phyloP scores from a whole-genome alignment of 2,797 vertebrate species.

The Falco novaeseelandiae region DNA sequence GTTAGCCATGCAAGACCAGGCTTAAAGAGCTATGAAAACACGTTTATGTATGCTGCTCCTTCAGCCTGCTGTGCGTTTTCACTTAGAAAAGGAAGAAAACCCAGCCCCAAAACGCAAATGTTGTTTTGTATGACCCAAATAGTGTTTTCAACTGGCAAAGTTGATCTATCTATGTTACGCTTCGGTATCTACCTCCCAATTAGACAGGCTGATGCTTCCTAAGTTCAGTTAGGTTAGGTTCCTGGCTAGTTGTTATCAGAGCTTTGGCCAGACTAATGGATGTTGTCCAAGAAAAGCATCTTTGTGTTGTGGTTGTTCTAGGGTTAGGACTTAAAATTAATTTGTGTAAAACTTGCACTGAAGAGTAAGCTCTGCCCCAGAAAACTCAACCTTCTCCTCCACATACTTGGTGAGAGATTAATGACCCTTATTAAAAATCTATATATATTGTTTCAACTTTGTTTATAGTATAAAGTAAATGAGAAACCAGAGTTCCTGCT shows the following conservation, averaged over 20 bases:
- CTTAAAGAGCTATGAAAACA: background rate
- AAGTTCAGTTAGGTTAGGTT: background rate
- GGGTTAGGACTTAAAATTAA: constrained; percentile 9
- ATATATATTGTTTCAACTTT: background rate
- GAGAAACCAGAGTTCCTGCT: background rate
- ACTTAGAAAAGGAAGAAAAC: background rate
- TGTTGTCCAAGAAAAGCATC: constrained; percentile 11
- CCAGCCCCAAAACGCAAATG: background rate
- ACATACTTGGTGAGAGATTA: background rate
- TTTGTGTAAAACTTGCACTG: background rate
- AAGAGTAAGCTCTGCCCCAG: background rate
- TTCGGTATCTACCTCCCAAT: background rate
- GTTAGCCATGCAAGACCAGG: background rate
- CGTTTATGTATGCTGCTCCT: background rate
- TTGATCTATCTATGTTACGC: background rate
- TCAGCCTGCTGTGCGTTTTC: background rate
- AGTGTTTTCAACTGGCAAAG: background rate
- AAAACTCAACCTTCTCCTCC: background rate
- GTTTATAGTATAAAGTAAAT: background rate
- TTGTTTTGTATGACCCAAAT: background rate
- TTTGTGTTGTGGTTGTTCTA: background rate
- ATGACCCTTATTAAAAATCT: background rate
- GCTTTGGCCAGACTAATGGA: background rate
- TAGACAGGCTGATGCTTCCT: background rate
- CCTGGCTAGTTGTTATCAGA: background rate